These are phyloP conservation scores for Montipora efflorescens DNA, from an alignment of 64 coral and sea anemone genomes.

Conservation along the genomic window DNA sequence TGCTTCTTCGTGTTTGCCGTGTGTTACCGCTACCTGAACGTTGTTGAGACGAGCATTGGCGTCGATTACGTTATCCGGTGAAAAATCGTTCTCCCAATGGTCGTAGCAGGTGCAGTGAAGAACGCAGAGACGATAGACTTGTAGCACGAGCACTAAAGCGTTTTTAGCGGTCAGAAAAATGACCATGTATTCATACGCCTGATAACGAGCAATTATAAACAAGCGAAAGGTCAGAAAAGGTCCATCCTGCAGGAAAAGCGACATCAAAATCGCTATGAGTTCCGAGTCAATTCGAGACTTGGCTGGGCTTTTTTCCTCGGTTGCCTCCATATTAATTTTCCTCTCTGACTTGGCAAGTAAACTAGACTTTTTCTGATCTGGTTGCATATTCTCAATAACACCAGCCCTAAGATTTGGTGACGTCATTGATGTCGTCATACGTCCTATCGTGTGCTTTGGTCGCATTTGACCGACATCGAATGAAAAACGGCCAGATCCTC, in stretches of 20 bases:
- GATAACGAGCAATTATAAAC: constrained; percentile 88
- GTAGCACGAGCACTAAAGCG: constrained; percentile 76
- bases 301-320: constrained; percentile 11
- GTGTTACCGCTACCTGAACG: constrained; percentile 84
- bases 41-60: constrained; percentile 84
- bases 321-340: constrained; percentile 13
- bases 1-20: constrained; percentile 45
- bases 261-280: constrained; percentile 76
- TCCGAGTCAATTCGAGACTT: constrained; percentile 79
- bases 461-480: constrained; percentile 25
- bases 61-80: constrained; percentile 86
- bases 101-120: constrained; percentile 86
- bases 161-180: constrained; percentile 91
- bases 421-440: constrained; percentile 41
- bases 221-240: constrained; percentile 91
- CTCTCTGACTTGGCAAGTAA: neutral
- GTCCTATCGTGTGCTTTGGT: neutral
- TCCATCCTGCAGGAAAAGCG: constrained; percentile 90
- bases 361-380: neutral
- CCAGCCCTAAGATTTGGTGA: constrained; percentile 27
- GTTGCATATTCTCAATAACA: neutral
- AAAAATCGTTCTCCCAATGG: constrained; percentile 92
- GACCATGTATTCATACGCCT: constrained; percentile 88
- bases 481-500: constrained; percentile 8
- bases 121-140: constrained; percentile 83